Evolutionary conservation across 2,888 invertebrate species (phyloP).

Genomic region (Mongoloraphidia duomilia): DNA sequence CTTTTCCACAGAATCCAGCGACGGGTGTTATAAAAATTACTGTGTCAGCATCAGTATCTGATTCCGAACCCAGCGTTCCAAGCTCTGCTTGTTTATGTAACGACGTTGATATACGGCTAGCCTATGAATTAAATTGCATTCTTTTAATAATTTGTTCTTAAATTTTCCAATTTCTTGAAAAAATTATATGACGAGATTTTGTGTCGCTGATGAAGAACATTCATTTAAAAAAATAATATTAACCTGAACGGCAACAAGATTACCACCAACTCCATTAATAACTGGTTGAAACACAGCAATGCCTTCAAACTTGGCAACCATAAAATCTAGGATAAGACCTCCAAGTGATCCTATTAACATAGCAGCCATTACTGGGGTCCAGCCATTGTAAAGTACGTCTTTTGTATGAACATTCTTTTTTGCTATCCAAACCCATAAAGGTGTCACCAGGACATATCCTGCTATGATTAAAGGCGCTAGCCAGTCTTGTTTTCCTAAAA

Average conservation of each 20-base stretch:
- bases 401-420: slow-evolving; percentile 52
- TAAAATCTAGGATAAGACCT: slow-evolving; percentile 57
- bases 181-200: background rate
- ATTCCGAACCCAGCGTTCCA: slow-evolving; percentile 42
- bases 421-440: slow-evolving; percentile 60
- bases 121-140: slow-evolving; percentile 29
- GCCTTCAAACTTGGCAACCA: slow-evolving; percentile 49
- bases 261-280: slow-evolving; percentile 70
- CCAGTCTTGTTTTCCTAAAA: slow-evolving; percentile 41
- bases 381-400: slow-evolving; percentile 55
- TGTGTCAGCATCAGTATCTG: slow-evolving; percentile 31
- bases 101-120: slow-evolving; percentile 60
- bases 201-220: background rate
- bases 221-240: background rate
- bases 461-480: slow-evolving; percentile 46
- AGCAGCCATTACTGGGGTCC: slow-evolving; percentile 66
- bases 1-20: slow-evolving; percentile 47
- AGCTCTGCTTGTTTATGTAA: slow-evolving; percentile 48
- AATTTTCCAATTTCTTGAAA: background rate
- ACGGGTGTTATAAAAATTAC: slow-evolving; percentile 43
- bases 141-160: background rate
- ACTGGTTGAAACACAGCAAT: slow-evolving; percentile 73
- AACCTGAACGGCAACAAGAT: slow-evolving; percentile 53
- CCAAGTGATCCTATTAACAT: slow-evolving; percentile 69
- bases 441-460: slow-evolving; percentile 48